A percentile compares a stretch with the other conserved stretches of the same genome.
Evolutionary conservation across 2,113 vertebrate species (phyloP).

Genomic region (Neolamprologus variostigma): DNA sequence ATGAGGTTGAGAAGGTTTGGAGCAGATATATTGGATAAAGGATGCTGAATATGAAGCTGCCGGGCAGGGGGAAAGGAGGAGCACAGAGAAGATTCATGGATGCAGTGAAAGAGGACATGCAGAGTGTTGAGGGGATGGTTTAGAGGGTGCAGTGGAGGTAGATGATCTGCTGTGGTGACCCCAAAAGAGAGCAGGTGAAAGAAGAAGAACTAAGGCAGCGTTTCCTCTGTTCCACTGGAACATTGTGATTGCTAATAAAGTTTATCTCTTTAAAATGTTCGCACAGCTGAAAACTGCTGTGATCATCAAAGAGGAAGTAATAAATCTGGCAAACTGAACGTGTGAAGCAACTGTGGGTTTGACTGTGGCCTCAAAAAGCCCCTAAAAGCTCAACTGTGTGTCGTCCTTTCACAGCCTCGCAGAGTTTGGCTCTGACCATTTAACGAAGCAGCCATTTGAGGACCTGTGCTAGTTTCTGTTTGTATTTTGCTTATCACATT

Average conservation of each 20-base stretch:
- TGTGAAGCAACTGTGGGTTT: not conserved
- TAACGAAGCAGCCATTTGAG: accelerated
- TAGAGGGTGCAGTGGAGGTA: not conserved
- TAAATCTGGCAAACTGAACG: not conserved
- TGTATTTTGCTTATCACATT: not conserved
- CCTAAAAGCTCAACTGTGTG: not conserved
- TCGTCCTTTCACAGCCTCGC: not conserved
- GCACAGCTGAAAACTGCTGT: not conserved
- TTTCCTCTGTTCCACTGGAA: not conserved
- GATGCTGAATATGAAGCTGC: not conserved
- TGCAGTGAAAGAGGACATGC: not conserved
- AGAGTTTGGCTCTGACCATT: not conserved
- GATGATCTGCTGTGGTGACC: not conserved
- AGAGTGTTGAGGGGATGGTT: not conserved
- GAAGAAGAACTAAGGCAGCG: not conserved
- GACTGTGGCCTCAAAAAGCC: not conserved
- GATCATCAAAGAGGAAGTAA: not conserved
- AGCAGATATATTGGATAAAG: not conserved
- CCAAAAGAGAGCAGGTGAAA: not conserved
- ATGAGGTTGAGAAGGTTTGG: not conserved
- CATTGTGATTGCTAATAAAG: not conserved
- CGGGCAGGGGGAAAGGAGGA: accelerated
- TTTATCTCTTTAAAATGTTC: not conserved
- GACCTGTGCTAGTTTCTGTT: not conserved
- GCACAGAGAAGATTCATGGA: not conserved